Evolutionary conservation across 2,888 invertebrate genomes (phyloP).

Genomic region (Xanthorhoe designata): DNA sequence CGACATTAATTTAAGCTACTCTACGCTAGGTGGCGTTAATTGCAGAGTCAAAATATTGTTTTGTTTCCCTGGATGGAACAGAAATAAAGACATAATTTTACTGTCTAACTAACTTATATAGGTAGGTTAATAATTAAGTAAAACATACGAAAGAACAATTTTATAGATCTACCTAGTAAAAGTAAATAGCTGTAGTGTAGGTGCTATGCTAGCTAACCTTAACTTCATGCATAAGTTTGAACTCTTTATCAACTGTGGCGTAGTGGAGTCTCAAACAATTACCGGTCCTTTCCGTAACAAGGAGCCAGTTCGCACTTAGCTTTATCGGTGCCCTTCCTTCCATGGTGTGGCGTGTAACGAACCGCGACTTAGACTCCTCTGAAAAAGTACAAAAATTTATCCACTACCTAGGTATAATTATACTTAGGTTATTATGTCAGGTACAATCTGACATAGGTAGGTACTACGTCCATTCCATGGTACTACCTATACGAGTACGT

Average conservation of each 20-base stretch:
- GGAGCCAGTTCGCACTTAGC: constrained; percentile 74
- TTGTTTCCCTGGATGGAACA: too few species aligned
- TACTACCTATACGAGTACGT: too few species aligned
- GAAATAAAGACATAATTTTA: too few species aligned
- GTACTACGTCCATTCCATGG: too few species aligned
- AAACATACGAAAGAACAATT: too few species aligned
- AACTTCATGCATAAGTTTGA: constrained; percentile 81
- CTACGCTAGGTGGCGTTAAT: neutral
- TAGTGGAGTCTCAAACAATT: constrained; percentile 84
- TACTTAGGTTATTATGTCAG: too few species aligned
- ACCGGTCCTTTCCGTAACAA: constrained; percentile 81
- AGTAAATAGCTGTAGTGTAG: too few species aligned
- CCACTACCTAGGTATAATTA: neutral
- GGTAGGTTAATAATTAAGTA: too few species aligned
- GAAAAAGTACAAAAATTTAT: constrained; percentile 36
- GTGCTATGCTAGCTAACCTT: constrained; percentile 68
- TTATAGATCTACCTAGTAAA: too few species aligned
- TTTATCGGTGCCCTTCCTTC: constrained; percentile 85
- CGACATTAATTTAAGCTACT: neutral
- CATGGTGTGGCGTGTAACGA: constrained; percentile 80
- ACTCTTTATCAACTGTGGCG: constrained; percentile 71
- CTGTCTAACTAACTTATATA: too few species aligned
- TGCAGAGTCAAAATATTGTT: neutral
- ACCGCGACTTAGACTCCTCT: constrained; percentile 75
- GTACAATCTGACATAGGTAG: too few species aligned